Conservation (phyloP, 2,888 invertebrate species). For the Volucella bombylans region DNA sequence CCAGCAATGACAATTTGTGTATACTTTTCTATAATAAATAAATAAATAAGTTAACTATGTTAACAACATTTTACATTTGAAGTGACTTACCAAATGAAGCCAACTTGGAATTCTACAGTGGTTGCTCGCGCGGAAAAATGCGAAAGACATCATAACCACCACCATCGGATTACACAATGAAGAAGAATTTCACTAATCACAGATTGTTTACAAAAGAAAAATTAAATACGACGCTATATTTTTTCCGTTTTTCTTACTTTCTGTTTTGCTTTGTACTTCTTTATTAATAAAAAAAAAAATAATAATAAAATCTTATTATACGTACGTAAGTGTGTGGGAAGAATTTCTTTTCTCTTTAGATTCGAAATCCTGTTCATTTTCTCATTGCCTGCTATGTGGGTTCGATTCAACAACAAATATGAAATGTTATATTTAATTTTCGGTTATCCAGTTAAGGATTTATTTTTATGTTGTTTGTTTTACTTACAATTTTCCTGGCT, state of each 20-base stretch:
- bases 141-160: constrained; percentile 67
- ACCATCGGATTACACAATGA: constrained; percentile 55
- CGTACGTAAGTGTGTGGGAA: constrained; percentile 55
- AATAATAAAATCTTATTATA: constrained; percentile 29
- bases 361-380: constrained; percentile 61
- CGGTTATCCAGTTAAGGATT: constrained; percentile 23
- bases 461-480: constrained; percentile 31
- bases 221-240: constrained; percentile 45
- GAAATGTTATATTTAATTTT: constrained; percentile 43
- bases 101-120: constrained; percentile 65
- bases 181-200: constrained; percentile 43
- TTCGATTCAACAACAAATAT: constrained; percentile 62
- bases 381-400: constrained; percentile 61
- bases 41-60: neutral
- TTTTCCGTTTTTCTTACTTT: constrained; percentile 23
- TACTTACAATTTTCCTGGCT: constrained; percentile 73
- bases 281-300: neutral
- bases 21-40: neutral
- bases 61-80: constrained; percentile 68
- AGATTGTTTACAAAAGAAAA: constrained; percentile 46
- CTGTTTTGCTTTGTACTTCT: constrained; percentile 1
- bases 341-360: constrained; percentile 55
- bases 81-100: constrained; percentile 73
- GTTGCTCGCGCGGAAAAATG: constrained; percentile 45
- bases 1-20: constrained; percentile 9